Evolutionary conservation across 2,113 vertebrate species (phyloP).

Genomic region (Scartelaos histophorus): DNA sequence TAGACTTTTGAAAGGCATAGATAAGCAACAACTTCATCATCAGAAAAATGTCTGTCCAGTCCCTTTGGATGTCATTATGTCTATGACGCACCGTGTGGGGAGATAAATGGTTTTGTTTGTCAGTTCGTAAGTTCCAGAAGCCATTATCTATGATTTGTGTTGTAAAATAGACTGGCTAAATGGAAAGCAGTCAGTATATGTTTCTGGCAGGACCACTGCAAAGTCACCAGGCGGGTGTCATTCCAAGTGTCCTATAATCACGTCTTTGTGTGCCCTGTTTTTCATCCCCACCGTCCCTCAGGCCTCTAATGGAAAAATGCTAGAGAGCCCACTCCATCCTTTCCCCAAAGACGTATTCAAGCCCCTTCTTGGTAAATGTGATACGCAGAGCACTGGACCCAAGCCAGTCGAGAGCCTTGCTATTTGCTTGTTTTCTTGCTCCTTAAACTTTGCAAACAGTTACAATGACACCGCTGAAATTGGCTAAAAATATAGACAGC

Average conservation of each 20-base stretch:
- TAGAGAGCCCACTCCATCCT: constrained; percentile 17
- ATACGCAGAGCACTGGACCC: constrained; percentile 56
- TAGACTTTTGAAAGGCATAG: constrained; percentile 3
- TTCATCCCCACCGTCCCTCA: constrained; percentile 58
- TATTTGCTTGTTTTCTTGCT: constrained; percentile 47
- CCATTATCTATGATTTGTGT: constrained; percentile 67
- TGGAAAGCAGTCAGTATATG: constrained; percentile 31
- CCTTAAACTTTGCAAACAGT: constrained; percentile 51
- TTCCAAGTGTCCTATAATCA: constrained; percentile 71
- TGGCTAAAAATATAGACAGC: constrained; percentile 51
- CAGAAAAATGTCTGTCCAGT: constrained; percentile 22
- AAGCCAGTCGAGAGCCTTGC: constrained; percentile 45
- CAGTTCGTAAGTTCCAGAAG: constrained; percentile 55
- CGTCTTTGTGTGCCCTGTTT: constrained; percentile 53
- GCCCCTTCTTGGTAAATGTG: constrained; percentile 55
- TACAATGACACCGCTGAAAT: constrained; percentile 34
- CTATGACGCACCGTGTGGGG: constrained; percentile 40
- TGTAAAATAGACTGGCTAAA: constrained; percentile 43
- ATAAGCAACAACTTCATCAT: constrained; percentile 2
- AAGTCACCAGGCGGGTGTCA: constrained; percentile 61
- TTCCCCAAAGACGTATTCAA: constrained; percentile 57
- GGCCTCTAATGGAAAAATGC: constrained; percentile 60
- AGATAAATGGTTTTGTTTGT: constrained; percentile 71
- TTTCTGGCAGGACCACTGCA: constrained; percentile 55
- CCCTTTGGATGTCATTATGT: constrained; percentile 37